A percentile compares a stretch with the other conserved stretches of the same genome.
Conservation (phyloP, 2,113 vertebrate species). For the Lota lota region DNA sequence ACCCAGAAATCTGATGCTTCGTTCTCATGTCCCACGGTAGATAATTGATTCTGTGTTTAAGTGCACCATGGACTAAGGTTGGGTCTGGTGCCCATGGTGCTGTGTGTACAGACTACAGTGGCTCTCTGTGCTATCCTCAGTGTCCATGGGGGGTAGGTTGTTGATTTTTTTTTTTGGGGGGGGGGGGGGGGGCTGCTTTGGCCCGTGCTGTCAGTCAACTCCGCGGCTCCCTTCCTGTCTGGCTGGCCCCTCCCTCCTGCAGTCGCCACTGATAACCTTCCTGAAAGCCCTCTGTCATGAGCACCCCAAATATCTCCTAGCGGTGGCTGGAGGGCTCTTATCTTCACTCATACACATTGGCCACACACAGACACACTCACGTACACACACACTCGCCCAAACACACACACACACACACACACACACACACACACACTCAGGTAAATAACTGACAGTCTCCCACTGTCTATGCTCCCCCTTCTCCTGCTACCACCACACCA, state of each 20-base stretch:
- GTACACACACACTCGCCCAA: background rate
- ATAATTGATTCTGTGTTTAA: slow-evolving; percentile 54
- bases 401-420: slow-evolving; percentile 6
- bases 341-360: slow-evolving; percentile 71
- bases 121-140: background rate
- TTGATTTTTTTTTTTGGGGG: slow-evolving; percentile 1
- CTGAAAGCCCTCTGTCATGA: slow-evolving; percentile 62
- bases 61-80: slow-evolving; percentile 12
- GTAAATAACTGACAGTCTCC: slow-evolving; percentile 9
- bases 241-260: slow-evolving; percentile 32
- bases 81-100: slow-evolving; percentile 39
- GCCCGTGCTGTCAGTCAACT: slow-evolving; percentile 18
- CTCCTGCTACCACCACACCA: slow-evolving; percentile 11
- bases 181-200: background rate
- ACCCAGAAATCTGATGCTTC: slow-evolving; percentile 47
- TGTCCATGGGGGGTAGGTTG: background rate
- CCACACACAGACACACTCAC: slow-evolving; percentile 34
- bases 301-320: slow-evolving; percentile 42
- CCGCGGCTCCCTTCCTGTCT: slow-evolving; percentile 6
- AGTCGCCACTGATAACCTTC: slow-evolving; percentile 62
- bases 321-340: slow-evolving; percentile 55
- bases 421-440: slow-evolving; percentile 8
- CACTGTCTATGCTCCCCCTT: background rate
- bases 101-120: background rate
- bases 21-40: slow-evolving; percentile 53